Conservation (phyloP, 2,888 invertebrate species). For the Cephus spinipes region DNA sequence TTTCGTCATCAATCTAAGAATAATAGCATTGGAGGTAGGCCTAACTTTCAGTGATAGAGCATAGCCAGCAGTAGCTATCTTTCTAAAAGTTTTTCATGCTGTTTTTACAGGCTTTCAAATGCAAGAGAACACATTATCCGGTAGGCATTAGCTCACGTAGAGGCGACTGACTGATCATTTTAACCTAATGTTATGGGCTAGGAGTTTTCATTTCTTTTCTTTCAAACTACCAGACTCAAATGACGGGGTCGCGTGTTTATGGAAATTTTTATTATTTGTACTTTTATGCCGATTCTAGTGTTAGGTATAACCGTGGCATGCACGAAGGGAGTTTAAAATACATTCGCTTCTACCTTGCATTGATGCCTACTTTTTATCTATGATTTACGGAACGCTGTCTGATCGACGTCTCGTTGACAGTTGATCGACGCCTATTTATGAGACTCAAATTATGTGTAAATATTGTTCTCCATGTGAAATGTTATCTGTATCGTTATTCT, state of each 20-base stretch:
- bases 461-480: neutral
- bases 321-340: neutral
- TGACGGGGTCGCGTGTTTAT: neutral
- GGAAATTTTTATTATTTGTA: neutral
- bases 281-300: neutral
- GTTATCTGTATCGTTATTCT: no score
- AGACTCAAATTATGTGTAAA: neutral
- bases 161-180: neutral
- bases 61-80: neutral
- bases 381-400: neutral
- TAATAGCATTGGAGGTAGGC: neutral
- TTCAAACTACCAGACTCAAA: neutral
- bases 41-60: no score
- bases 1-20: neutral
- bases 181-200: neutral
- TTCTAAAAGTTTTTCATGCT: neutral
- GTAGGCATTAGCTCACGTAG: neutral
- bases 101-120: neutral
- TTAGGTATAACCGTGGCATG: neutral
- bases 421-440: neutral
- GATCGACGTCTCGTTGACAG: neutral
- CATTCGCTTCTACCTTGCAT: neutral
- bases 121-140: neutral
- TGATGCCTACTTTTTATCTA: neutral
- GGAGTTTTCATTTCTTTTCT: constrained; percentile 4